A percentile compares a stretch with the other conserved stretches of the same genome.
These are phyloP conservation scores for Procambarus clarkii DNA, from an alignment of 1,140 invertebrate genomes.

Conservation along the genomic window DNA sequence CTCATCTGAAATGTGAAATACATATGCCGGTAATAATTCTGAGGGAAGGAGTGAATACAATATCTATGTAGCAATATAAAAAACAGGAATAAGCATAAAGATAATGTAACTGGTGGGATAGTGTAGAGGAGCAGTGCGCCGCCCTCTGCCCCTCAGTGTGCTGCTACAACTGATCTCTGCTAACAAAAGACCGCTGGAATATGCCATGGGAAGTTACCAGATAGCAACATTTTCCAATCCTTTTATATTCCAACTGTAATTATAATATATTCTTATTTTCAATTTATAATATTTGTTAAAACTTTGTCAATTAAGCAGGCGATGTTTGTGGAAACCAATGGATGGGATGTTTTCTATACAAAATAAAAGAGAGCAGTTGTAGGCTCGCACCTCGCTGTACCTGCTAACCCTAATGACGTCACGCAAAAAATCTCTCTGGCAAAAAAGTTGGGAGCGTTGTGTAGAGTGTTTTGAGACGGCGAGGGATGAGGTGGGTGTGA, in stretches of 20 bases:
- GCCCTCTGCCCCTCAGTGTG: neutral
- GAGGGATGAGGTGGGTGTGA: constrained; percentile 9
- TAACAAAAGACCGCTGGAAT: constrained; percentile 35
- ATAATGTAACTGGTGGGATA: neutral
- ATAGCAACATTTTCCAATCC: constrained; percentile 10
- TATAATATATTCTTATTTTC: neutral
- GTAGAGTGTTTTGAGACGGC: constrained; percentile 13
- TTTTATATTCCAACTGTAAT: neutral
- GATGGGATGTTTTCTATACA: too few species aligned
- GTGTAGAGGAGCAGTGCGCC: neutral
- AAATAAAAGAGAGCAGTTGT: neutral
- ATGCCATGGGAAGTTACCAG: constrained; percentile 33
- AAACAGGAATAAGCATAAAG: too few species aligned
- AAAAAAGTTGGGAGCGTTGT: neutral
- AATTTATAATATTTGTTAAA: neutral
- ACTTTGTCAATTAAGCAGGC: too few species aligned
- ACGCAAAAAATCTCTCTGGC: neutral
- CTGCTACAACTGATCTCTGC: constrained; percentile 32
- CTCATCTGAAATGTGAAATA: too few species aligned
- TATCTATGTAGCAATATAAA: too few species aligned
- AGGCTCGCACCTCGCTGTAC: neutral
- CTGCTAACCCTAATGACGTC: constrained; percentile 28
- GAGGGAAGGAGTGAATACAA: too few species aligned
- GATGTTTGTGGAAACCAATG: too few species aligned
- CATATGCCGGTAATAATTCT: too few species aligned